A percentile compares a stretch with the other conserved stretches of the same genome.
Conservation (phyloP, 1,140 invertebrate genomes). For the Magallana ariakensis region DNA sequence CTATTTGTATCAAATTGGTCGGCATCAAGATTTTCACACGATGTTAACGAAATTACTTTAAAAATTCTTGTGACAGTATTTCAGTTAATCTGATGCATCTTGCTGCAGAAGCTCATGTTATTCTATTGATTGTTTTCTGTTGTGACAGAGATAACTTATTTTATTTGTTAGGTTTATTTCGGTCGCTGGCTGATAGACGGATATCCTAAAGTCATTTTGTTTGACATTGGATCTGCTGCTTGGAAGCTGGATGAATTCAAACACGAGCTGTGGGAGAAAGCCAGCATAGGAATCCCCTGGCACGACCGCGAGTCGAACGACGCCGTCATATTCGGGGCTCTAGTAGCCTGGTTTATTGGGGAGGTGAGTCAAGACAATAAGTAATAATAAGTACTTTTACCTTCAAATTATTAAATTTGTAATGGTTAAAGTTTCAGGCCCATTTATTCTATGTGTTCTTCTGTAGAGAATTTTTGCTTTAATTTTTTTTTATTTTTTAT, state of each 20-base stretch:
- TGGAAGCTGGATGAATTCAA: conserved; percentile 99
- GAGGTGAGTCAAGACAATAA: conserved; percentile 81
- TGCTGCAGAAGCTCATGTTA: not conserved
- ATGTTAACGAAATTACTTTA: too few relatives aligned
- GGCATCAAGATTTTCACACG: too few relatives aligned
- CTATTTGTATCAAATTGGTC: too few relatives aligned
- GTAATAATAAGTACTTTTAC: too few relatives aligned
- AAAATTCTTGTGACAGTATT: not conserved
- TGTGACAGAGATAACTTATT: not conserved
- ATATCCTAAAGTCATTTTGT: conserved; percentile 98
- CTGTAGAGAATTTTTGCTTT: too few relatives aligned
- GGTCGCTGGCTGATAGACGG: conserved; percentile 99
- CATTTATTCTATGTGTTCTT: too few relatives aligned
- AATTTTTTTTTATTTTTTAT: too few relatives aligned
- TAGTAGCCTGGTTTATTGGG: conserved; percentile 95
- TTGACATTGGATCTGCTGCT: conserved; percentile 97
- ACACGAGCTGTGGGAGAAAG: conserved; percentile 84
- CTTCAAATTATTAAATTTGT: too few relatives aligned
- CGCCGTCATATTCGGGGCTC: conserved; percentile 96
- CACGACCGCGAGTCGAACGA: conserved; percentile 98
- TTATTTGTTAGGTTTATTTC: conserved; percentile 86
- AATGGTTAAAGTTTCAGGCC: too few relatives aligned
- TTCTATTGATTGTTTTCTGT: too few relatives aligned
- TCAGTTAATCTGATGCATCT: conserved; percentile 7
- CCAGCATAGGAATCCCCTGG: conserved; percentile 93